A percentile compares a stretch with the other conserved stretches of the same genome.
phyloP scores from a whole-genome alignment of 2,113 vertebrate species.

The Bufo bufo region DNA sequence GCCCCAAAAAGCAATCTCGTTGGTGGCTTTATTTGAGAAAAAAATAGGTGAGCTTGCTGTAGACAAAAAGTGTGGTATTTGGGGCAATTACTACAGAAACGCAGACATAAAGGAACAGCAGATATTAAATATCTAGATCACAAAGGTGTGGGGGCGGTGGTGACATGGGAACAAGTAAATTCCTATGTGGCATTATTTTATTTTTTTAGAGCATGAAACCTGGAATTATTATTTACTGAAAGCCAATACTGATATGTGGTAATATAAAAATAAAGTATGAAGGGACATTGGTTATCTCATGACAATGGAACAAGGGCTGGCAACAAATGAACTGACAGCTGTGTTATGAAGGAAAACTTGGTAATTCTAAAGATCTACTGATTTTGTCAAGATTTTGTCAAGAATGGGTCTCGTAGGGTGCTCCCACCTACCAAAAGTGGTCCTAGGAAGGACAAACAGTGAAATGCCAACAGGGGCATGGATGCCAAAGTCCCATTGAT shows the following conservation, averaged over 20 bases:
- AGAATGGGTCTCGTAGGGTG: too few relatives aligned
- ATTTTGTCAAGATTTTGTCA: too few relatives aligned
- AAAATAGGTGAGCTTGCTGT: neutral
- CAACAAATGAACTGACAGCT: too few relatives aligned
- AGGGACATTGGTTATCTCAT: too few relatives aligned
- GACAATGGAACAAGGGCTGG: too few relatives aligned
- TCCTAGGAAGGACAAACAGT: too few relatives aligned
- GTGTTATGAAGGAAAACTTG: too few relatives aligned
- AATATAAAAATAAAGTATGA: neutral
- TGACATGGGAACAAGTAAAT: neutral
- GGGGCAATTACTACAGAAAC: slow-evolving; percentile 17
- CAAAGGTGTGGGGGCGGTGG: neutral
- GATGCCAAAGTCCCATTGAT: too few relatives aligned
- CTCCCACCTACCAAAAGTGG: too few relatives aligned
- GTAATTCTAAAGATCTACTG: too few relatives aligned
- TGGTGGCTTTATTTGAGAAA: slow-evolving; percentile 29
- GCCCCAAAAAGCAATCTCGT: slow-evolving; percentile 73
- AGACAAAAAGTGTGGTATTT: slow-evolving; percentile 39
- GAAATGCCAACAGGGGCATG: too few relatives aligned
- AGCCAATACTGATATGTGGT: too few relatives aligned
- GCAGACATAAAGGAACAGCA: slow-evolving; percentile 1
- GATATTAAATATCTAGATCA: slow-evolving; percentile 48
- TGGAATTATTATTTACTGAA: neutral
- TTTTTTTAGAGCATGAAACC: neutral
- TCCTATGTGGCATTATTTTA: neutral